phyloP scores from a whole-genome alignment of 2,797 vertebrate genomes.

The Setipinna tenuifilis region DNA sequence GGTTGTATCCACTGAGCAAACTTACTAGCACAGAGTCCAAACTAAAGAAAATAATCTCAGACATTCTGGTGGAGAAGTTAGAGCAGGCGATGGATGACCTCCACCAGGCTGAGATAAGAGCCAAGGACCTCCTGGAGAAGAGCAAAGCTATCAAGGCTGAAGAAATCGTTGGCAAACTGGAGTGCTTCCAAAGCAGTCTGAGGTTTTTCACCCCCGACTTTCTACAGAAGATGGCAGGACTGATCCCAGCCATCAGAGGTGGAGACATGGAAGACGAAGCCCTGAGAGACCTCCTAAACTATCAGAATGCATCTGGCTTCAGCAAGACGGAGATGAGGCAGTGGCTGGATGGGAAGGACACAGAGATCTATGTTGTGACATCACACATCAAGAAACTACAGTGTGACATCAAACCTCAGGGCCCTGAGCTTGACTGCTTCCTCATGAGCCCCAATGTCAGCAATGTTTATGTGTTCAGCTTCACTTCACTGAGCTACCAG shows the following conservation, averaged over 20 bases:
- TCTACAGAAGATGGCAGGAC: not conserved
- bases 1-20: conserved; percentile 39
- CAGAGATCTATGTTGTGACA: conserved; percentile 27
- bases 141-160: not conserved
- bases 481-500: conserved; percentile 46
- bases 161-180: conserved; percentile 27
- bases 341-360: conserved; percentile 29
- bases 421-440: not conserved
- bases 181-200: conserved; percentile 3
- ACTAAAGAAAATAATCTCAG: conserved; percentile 26
- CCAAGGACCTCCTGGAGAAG: not conserved
- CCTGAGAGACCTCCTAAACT: not conserved
- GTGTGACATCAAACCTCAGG: not conserved
- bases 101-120: not conserved
- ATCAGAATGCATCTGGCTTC: conserved; percentile 21
- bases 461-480: conserved; percentile 39
- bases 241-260: conserved; percentile 23
- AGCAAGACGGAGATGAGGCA: not conserved
- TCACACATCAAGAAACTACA: conserved; percentile 17
- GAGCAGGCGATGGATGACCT: conserved; percentile 14
- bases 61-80: not conserved
- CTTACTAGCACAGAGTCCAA: conserved; percentile 24
- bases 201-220: not conserved
- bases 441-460: conserved; percentile 27
- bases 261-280: not conserved